Base-by-base conservation (phyloP, 2,888 invertebrate genomes). In the Galeruca laticollis region DNA sequence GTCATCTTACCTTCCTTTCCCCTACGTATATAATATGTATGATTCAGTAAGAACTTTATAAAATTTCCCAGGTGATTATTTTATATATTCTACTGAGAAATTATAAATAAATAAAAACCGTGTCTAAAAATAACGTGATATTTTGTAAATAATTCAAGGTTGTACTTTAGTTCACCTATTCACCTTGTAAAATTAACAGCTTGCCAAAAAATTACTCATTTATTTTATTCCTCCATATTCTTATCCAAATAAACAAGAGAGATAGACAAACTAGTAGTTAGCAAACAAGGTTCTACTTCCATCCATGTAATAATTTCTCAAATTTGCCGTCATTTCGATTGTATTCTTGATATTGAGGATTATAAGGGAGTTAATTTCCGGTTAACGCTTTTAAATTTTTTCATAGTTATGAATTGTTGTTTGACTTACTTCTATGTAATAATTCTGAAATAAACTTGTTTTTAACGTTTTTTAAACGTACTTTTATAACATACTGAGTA, bases 131-230 rank as follows among this genome's bases (percentile, higher is more conserved):
- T 54, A 54, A 54, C 26, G 31, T 31, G 4, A 10, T 54, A 54
- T 54, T 56, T 56, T 56, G 31, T 9, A 56, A 9, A 15, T 18
- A 15, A 56, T 56, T 20, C 56, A 56, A 56, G 56, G 35, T 33
- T 26, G 33, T 33, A 56, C n/a, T 33, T 33, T 15, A 31, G 6
- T 33, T 15, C 56, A 56, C 18, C 15, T 31, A 5, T 33, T 15
- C 56, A 56, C 18, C 15, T 31, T 33, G 56, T 33, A 33, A 31
- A 31, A 6, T 47, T 9, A 47, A 47, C 47, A 47, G 8, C 18
- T 47, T 47, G 18, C 47, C 47, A 47, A 47, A 47, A 47, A 47
- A 47, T 18, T 15, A n/a, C 15, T 0, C 15, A 18, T 10, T 15
- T 47, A 0, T 47, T 15, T 47, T 47, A 0, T 47, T 47, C 9